Conservation (phyloP, 1,140 invertebrate genomes). For the Diploscapter pachys region DNA sequence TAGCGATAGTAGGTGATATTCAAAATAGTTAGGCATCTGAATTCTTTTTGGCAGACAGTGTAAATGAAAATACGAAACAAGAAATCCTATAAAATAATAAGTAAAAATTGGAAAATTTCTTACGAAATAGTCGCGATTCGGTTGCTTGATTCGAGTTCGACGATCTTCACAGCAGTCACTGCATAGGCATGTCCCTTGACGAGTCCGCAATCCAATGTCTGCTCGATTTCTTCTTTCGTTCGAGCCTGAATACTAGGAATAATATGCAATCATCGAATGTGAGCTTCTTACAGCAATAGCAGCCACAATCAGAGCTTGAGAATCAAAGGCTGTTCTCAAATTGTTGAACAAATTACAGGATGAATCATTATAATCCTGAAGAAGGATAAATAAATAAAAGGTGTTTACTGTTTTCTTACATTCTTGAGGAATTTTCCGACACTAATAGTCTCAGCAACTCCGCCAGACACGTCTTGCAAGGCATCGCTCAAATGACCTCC, state of each 20-base stretch:
- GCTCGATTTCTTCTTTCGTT: slow-evolving; percentile 60
- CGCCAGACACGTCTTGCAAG: slow-evolving; percentile 68
- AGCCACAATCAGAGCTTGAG: slow-evolving; percentile 56
- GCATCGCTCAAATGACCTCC: slow-evolving; percentile 67
- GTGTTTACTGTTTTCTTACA: slow-evolving; percentile 11
- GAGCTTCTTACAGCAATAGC: slow-evolving; percentile 50
- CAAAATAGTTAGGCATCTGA: no score
- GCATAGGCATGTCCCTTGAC: slow-evolving; percentile 69
- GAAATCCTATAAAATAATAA: no score
- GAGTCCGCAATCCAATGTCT: slow-evolving; percentile 59
- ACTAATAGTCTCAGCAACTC: slow-evolving; percentile 66
- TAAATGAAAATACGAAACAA: no score
- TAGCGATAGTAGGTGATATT: no score
- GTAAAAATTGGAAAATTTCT: no score
- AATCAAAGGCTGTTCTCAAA: slow-evolving; percentile 50
- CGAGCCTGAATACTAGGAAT: slow-evolving; percentile 46
- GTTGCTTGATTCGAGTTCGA: slow-evolving; percentile 44
- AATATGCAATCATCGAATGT: neutral
- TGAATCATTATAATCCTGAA: no score
- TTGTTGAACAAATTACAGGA: slow-evolving; percentile 40
- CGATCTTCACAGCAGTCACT: slow-evolving; percentile 64
- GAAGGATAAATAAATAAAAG: no score
- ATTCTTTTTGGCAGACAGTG: no score
- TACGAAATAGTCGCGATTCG: no score
- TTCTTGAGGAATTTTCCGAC: slow-evolving; percentile 58